Conservation (phyloP, 2,797 vertebrate genomes). For the Danio kyathit region DNA sequence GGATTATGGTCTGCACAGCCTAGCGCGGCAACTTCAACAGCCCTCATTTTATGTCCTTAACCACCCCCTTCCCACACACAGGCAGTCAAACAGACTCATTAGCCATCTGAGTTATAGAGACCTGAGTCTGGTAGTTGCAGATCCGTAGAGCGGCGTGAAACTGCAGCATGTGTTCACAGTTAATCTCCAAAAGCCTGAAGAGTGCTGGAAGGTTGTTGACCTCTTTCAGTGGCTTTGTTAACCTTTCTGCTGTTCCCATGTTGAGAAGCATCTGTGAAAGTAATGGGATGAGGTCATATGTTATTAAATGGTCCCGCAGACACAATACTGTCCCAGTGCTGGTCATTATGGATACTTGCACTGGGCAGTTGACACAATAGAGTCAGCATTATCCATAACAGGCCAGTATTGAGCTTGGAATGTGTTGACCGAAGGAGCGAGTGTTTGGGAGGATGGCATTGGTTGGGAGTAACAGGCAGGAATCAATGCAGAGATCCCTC, state of each 20-base stretch:
- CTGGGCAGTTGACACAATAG: slow-evolving; percentile 1
- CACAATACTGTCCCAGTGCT: slow-evolving; percentile 40
- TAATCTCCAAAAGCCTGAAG: slow-evolving; percentile 11
- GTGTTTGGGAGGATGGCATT: slow-evolving; percentile 41
- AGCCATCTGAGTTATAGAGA: slow-evolving; percentile 31
- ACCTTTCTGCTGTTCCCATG: slow-evolving; percentile 22
- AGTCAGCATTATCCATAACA: slow-evolving; percentile 21
- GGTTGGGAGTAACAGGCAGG: slow-evolving; percentile 40
- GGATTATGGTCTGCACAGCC: slow-evolving; percentile 33
- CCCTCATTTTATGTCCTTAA: slow-evolving; percentile 28
- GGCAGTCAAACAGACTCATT: slow-evolving; percentile 20
- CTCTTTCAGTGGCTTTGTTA: slow-evolving; percentile 6
- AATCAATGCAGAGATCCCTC: slow-evolving; percentile 21
- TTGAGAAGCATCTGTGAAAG: slow-evolving; percentile 13
- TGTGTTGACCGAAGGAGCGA: slow-evolving; percentile 37
- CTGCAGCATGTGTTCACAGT: not conserved
- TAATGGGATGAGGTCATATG: slow-evolving; percentile 47
- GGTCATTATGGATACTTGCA: slow-evolving; percentile 24
- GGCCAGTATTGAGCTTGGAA: slow-evolving; percentile 34
- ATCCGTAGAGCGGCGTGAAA: not conserved
- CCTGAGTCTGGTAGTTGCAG: not conserved
- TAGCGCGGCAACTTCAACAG: not conserved
- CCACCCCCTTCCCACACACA: slow-evolving; percentile 22
- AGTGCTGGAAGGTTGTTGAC: slow-evolving; percentile 25
- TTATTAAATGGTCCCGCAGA: slow-evolving; percentile 17